A percentile compares a stretch with the other conserved stretches of the same genome.
These are phyloP conservation scores for Syngnathus typhle DNA, from an alignment of 2,113 vertebrate genomes.

Conservation along the genomic window DNA sequence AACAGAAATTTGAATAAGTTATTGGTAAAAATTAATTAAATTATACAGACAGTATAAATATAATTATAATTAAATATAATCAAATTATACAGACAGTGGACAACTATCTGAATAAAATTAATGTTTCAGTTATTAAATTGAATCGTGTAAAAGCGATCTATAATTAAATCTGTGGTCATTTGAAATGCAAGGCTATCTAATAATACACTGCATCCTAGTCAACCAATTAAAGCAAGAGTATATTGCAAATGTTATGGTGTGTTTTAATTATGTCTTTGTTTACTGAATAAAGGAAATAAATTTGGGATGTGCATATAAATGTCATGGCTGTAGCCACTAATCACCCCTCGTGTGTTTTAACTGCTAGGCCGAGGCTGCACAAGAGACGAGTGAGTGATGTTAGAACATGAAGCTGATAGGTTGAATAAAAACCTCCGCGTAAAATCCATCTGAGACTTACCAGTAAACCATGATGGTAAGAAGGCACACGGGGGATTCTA, in stretches of 20 bases:
- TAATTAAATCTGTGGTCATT: slow-evolving; percentile 43
- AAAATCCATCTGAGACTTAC: slow-evolving; percentile 23
- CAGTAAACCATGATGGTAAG: slow-evolving; percentile 43
- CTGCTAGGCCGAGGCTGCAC: neutral
- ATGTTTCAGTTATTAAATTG: slow-evolving; percentile 17
- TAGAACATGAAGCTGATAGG: neutral
- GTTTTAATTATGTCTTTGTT: neutral
- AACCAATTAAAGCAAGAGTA: neutral
- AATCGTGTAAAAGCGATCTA: slow-evolving; percentile 27
- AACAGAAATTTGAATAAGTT: too few relatives aligned
- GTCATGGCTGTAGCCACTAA: neutral
- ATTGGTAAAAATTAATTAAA: slow-evolving; percentile 19
- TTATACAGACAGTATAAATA: neutral
- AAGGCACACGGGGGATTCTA: slow-evolving; percentile 34
- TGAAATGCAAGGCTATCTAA: slow-evolving; percentile 28
- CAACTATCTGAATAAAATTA: neutral
- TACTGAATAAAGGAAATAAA: neutral
- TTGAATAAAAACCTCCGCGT: slow-evolving; percentile 14
- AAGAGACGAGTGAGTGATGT: slow-evolving; percentile 3
- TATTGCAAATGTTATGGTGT: neutral
- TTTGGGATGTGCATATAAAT: neutral
- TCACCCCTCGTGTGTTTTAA: neutral
- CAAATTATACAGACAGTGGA: neutral
- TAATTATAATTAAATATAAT: too few relatives aligned
- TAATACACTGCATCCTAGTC: neutral